phyloP scores from a whole-genome alignment of 2,113 vertebrate genomes.

The Ammodramus savannarum region DNA sequence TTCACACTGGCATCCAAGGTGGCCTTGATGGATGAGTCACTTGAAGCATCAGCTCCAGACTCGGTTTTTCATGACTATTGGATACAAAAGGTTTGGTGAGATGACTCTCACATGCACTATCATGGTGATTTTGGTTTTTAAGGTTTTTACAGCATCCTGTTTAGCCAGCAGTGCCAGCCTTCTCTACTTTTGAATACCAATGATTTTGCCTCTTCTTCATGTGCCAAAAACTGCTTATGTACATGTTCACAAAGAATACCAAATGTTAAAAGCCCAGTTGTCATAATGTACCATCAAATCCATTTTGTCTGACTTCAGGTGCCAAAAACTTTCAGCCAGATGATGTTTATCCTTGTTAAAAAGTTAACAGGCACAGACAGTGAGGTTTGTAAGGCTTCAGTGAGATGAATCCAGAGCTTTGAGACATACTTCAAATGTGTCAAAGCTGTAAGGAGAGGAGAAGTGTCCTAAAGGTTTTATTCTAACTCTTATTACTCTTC shows the following conservation, averaged over 20 bases:
- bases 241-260: background rate
- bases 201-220: background rate
- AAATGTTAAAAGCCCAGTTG: background rate
- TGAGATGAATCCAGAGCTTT: background rate
- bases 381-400: background rate
- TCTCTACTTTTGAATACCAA: background rate
- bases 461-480: background rate
- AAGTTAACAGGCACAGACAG: background rate
- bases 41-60: background rate
- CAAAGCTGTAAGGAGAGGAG: background rate
- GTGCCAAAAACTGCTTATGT: background rate
- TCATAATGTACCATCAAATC: background rate
- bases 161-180: background rate
- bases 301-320: background rate
- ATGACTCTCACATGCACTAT: background rate
- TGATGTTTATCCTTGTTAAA: background rate
- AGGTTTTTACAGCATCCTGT: background rate
- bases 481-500: background rate
- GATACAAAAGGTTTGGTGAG: background rate
- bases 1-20: background rate
- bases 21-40: background rate
- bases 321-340: background rate
- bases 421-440: background rate
- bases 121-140: background rate
- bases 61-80: fast-evolving